Evolutionary conservation across 1,140 invertebrate genomes (phyloP).

Genomic region (Maconellicoccus hirsutus): DNA sequence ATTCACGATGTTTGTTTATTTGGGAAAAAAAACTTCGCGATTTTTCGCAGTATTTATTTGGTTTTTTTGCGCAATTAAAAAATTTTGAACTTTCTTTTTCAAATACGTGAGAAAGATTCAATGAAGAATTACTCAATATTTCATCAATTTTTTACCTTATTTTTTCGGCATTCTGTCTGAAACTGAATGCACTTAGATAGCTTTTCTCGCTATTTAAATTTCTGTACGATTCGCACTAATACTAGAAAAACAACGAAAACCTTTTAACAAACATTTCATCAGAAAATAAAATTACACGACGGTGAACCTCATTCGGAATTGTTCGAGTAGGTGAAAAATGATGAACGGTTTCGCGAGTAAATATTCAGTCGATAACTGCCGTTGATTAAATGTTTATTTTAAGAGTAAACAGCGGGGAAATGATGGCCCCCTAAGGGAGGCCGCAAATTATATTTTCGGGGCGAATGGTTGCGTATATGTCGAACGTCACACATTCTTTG

Average conservation of each 20-base stretch:
- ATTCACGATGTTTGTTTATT: too few relatives aligned
- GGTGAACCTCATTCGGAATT: conserved; percentile 13
- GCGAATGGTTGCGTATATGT: background rate
- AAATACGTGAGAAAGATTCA: background rate
- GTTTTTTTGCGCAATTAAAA: too few relatives aligned
- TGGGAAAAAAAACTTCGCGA: too few relatives aligned
- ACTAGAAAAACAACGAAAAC: conserved; percentile 15
- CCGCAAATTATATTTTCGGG: conserved; percentile 17
- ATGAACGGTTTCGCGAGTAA: conserved; percentile 21
- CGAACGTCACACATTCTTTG: conserved; percentile 7
- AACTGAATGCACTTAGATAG: background rate
- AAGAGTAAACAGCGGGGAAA: conserved; percentile 14
- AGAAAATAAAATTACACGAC: conserved; percentile 16
- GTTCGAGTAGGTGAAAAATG: conserved; percentile 20
- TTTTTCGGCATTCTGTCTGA: background rate
- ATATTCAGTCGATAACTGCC: conserved; percentile 18
- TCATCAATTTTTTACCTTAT: background rate
- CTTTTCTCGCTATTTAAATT: background rate
- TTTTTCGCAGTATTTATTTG: too few relatives aligned
- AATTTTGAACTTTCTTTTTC: too few relatives aligned
- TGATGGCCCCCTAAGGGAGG: conserved; percentile 13
- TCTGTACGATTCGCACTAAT: background rate
- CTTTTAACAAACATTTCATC: conserved; percentile 20
- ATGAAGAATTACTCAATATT: background rate
- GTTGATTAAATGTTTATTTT: conserved; percentile 22